Percentiles rank a stretch among this genome's conserved stretches.
These are phyloP conservation scores for Subanguina moxae DNA, from an alignment of 1,140 invertebrate genomes.

Conservation along the genomic window DNA sequence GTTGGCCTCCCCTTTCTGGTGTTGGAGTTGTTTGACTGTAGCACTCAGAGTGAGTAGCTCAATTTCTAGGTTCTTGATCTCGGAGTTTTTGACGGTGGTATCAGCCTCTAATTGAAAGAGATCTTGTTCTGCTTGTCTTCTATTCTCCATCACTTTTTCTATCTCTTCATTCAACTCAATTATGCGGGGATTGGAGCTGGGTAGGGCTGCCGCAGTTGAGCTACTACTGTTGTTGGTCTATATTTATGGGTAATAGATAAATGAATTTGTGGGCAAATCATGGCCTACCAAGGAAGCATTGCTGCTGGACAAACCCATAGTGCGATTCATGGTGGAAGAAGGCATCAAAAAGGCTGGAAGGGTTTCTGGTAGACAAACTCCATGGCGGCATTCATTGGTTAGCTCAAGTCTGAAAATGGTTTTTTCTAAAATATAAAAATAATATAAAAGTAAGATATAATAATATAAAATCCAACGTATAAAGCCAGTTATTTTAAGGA, in stretches of 20 bases:
- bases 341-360: slow-evolving; percentile 10
- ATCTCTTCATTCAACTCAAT: slow-evolving; percentile 44
- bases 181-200: slow-evolving; percentile 31
- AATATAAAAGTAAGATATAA: no score
- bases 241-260: no score
- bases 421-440: slow-evolving; percentile 13
- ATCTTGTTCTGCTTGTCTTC: slow-evolving; percentile 45
- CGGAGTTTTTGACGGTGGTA: slow-evolving; percentile 44
- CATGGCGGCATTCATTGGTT: slow-evolving; percentile 15
- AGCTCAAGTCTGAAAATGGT: slow-evolving; percentile 11
- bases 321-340: background rate
- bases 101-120: slow-evolving; percentile 48
- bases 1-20: slow-evolving; percentile 90
- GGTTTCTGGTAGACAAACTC: background rate
- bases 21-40: slow-evolving; percentile 90
- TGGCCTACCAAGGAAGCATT: background rate
- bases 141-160: slow-evolving; percentile 26
- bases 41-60: slow-evolving; percentile 78
- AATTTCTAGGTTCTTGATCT: slow-evolving; percentile 47
- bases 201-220: background rate
- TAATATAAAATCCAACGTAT: no score
- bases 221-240: background rate
- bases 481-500: no score
- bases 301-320: background rate
- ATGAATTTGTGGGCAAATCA: background rate